Evolutionary conservation across 2,797 vertebrate species (phyloP).

Genomic region (Sebastes aleutianus): DNA sequence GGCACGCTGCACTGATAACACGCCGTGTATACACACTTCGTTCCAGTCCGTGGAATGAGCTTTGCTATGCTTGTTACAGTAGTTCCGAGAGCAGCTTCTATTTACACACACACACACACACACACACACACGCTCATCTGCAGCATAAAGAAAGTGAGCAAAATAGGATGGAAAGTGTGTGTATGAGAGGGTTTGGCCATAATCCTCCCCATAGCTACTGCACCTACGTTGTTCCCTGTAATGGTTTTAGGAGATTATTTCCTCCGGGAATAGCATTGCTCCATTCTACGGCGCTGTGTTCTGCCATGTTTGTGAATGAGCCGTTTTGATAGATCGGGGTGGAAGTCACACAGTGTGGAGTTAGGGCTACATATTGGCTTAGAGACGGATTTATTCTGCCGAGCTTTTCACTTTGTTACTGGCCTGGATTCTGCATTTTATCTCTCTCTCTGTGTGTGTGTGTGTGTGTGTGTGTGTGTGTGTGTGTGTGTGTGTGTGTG

Average conservation of each 20-base stretch:
- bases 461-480: neutral
- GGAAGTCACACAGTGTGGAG: constrained; percentile 59
- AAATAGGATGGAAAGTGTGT: constrained; percentile 25
- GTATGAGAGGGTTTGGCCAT: no score
- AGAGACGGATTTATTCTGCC: constrained; percentile 71
- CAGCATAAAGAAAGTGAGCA: constrained; percentile 35
- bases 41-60: constrained; percentile 38
- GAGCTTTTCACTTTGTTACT: constrained; percentile 62
- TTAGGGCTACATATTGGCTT: constrained; percentile 69
- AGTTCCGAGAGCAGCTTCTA: constrained; percentile 40
- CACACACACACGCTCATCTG: constrained; percentile 3
- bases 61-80: constrained; percentile 49
- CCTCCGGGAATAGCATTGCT: constrained; percentile 74
- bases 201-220: constrained; percentile 75
- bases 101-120: constrained; percentile 33
- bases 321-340: constrained; percentile 63
- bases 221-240: constrained; percentile 79
- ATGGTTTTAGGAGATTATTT: constrained; percentile 84
- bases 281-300: constrained; percentile 52
- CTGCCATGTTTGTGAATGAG: constrained; percentile 76
- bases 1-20: neutral
- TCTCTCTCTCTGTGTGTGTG: neutral
- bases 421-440: constrained; percentile 52
- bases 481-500: no score
- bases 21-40: neutral